phyloP scores from a whole-genome alignment of 2,888 invertebrate species.

The Ditylenchus weischeri region DNA sequence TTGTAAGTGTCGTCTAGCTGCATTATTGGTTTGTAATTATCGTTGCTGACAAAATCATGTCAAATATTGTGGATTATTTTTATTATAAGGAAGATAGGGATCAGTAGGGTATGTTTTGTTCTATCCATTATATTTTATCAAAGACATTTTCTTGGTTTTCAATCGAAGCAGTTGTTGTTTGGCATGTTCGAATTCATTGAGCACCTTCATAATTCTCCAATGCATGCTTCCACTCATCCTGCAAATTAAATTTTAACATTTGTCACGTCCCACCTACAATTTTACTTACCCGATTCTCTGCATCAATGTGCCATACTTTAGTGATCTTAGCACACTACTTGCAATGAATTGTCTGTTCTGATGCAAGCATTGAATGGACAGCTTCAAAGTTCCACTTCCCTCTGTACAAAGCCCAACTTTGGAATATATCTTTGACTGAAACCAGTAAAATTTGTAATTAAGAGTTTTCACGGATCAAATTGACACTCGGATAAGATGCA shows the following conservation, averaged over 20 bases:
- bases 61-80: too few species aligned
- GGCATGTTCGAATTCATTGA: constrained; percentile 49
- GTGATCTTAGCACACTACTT: constrained; percentile 34
- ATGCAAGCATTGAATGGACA: constrained; percentile 28
- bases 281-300: constrained; percentile 39
- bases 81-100: too few species aligned
- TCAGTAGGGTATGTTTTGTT: neutral
- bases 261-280: constrained; percentile 24
- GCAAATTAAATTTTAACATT: constrained; percentile 12
- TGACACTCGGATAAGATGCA: too few species aligned
- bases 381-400: constrained; percentile 31
- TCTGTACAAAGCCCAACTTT: constrained; percentile 32
- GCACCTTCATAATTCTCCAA: constrained; percentile 46
- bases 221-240: constrained; percentile 43
- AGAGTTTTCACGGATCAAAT: too few species aligned
- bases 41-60: too few species aligned
- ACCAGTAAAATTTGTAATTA: neutral
- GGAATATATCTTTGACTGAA: constrained; percentile 24
- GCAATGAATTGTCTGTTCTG: constrained; percentile 40
- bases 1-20: too few species aligned
- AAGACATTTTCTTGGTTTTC: constrained; percentile 14
- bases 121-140: constrained; percentile 2
- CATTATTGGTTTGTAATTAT: too few species aligned
- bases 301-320: constrained; percentile 41
- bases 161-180: constrained; percentile 40